Conservation (phyloP, 2,888 invertebrate genomes). For the Brenthis ino region DNA sequence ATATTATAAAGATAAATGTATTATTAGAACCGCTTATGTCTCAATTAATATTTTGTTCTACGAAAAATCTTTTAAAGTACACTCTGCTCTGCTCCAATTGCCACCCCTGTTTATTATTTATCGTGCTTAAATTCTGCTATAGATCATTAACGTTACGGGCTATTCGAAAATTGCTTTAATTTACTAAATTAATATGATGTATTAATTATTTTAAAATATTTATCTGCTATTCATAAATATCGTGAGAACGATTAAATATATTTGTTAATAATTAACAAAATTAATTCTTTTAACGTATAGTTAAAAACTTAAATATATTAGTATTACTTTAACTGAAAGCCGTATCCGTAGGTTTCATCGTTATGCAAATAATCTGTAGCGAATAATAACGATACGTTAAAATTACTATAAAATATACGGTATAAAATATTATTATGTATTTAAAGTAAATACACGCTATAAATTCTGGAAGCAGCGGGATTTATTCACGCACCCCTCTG, state of each 20-base stretch:
- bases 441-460: too few species aligned
- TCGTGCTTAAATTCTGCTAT: background rate
- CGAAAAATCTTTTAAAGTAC: slow-evolving; percentile 7
- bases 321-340: too few species aligned
- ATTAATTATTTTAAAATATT: background rate
- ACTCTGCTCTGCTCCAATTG: background rate
- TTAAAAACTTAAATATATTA: too few species aligned
- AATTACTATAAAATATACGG: too few species aligned
- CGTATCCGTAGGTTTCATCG: too few species aligned
- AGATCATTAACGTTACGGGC: background rate
- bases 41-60: background rate
- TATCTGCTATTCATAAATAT: too few species aligned
- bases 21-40: background rate
- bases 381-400: too few species aligned
- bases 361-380: too few species aligned
- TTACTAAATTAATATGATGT: background rate
- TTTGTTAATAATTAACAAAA: too few species aligned
- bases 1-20: background rate
- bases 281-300: too few species aligned
- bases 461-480: background rate
- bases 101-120: background rate
- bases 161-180: slow-evolving; percentile 7
- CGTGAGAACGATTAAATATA: too few species aligned
- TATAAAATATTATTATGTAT: too few species aligned
- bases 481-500: slow-evolving; percentile 4